Base-by-base conservation (phyloP, 2,797 vertebrate species). In the Champsocephalus gunnari region DNA sequence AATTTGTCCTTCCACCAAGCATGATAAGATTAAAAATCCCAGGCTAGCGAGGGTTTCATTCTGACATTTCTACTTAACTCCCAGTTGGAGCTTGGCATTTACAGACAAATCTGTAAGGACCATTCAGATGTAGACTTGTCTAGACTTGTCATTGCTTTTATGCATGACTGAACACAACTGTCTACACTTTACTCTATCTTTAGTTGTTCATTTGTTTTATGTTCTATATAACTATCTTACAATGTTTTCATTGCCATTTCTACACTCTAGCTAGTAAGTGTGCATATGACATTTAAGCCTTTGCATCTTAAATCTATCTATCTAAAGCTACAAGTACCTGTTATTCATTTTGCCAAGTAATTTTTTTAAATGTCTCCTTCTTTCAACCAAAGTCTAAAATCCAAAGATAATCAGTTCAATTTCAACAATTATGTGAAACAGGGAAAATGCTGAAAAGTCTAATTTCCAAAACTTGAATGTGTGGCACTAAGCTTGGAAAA, bases 41-140 rank as follows among this genome's bases (percentile, higher is more conserved):
- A n/a, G n/a, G 12, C 49, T 21, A 43, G 51, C 7, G 11, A 63
- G 28, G 59, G 66, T 79, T 77, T 77, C 45, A 79, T 64, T 83
- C 34, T 85, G 77, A 85, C 66, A 77, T 83, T 85, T 83, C 12
- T 66, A 84, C 72, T 75, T 81, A 84, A 76, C 57, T 77, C 70
- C 79, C 77, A 49, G 66, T 59, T 73, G 76, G 59, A 80, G 54
- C 19, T 71, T 77, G 79, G 71, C 80, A 86, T 88, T 82, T 80
- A 60, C 67, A 71, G 70, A 41, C 55, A 81, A 79, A 85, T 56
- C 75, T 58, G 58, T 17, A 7, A 53, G 51, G 68, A 56, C 21
- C 9, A 9, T 55, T 79, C 43, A 71, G 66, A 61, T 12, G 51
- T 60, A 53, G 57, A 65, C 56, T 71, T 12, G 17, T 56, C 24